Conservation (phyloP, 2,113 vertebrate species). For the Hepsetus odoe region DNA sequence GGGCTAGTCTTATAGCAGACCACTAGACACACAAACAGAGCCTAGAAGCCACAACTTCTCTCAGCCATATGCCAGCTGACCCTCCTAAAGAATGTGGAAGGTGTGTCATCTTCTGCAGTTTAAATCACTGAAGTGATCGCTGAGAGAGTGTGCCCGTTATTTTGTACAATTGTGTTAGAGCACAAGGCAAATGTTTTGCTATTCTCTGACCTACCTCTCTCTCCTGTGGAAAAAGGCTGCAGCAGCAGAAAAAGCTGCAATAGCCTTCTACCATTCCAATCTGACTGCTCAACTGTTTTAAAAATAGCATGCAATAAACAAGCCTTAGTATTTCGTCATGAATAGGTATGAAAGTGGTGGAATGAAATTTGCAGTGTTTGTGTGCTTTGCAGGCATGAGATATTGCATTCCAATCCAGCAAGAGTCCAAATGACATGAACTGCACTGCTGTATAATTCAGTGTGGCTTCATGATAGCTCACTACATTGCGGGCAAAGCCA, state of each 20-base stretch:
- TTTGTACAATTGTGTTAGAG: not conserved
- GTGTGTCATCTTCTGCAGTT: slow-evolving; percentile 10
- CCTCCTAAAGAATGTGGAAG: slow-evolving; percentile 26
- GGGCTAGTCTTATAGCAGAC: slow-evolving; percentile 32
- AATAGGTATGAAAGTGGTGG: slow-evolving; percentile 5
- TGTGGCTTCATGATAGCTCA: slow-evolving; percentile 37
- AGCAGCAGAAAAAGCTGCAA: slow-evolving; percentile 32
- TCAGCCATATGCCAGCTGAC: slow-evolving; percentile 27
- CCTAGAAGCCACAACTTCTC: slow-evolving; percentile 8
- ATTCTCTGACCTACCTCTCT: not conserved
- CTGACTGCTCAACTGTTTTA: slow-evolving; percentile 31
- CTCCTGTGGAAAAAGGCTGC: not conserved
- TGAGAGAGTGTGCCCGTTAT: not conserved
- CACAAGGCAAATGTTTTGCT: not conserved
- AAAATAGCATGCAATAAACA: slow-evolving; percentile 19
- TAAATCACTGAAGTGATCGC: slow-evolving; percentile 18
- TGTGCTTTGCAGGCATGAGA: not conserved
- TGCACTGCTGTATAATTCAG: slow-evolving; percentile 61
- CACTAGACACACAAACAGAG: slow-evolving; percentile 22
- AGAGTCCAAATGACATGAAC: slow-evolving; percentile 39
- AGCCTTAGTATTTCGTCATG: not conserved
- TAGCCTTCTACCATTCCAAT: not conserved
- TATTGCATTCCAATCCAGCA: not conserved
- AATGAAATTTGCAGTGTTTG: not conserved
- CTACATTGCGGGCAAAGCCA: slow-evolving; percentile 58